A percentile compares a stretch with the other conserved stretches of the same genome.
Evolutionary conservation across 2,888 invertebrate species (phyloP).

Genomic region (Pseudococcus viburni): DNA sequence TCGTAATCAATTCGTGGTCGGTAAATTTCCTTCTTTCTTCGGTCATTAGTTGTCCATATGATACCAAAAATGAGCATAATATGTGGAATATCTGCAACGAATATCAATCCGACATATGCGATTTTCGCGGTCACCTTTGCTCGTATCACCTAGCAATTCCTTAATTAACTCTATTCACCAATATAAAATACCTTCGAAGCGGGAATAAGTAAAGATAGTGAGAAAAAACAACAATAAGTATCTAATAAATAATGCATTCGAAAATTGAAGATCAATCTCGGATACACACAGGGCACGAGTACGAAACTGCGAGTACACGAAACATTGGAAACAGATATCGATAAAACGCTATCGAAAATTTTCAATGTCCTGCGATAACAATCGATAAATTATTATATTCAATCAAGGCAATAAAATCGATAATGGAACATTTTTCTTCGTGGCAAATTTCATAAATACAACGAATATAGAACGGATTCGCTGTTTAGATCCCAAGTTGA

Average conservation of each 20-base stretch:
- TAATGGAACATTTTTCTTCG: slow-evolving; percentile 5
- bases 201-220: not conserved
- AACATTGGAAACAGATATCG: not conserved
- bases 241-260: not conserved
- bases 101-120: no score
- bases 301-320: not conserved
- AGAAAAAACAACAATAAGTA: not conserved
- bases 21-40: no score
- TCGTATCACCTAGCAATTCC: no score
- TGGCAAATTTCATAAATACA: not conserved
- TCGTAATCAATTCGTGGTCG: no score
- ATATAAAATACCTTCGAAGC: no score
- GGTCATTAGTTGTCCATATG: no score
- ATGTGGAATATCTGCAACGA: no score
- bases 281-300: not conserved
- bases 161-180: no score
- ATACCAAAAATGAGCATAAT: no score
- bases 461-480: not conserved
- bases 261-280: not conserved
- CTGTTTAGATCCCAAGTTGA: slow-evolving; percentile 5
- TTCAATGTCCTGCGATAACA: slow-evolving; percentile 27
- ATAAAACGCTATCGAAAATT: slow-evolving; percentile 30
- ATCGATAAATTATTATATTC: not conserved
- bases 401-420: slow-evolving; percentile 22
- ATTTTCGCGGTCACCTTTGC: no score